phyloP scores from a whole-genome alignment of 2,113 vertebrate genomes.

The Peromyscus leucopus region DNA sequence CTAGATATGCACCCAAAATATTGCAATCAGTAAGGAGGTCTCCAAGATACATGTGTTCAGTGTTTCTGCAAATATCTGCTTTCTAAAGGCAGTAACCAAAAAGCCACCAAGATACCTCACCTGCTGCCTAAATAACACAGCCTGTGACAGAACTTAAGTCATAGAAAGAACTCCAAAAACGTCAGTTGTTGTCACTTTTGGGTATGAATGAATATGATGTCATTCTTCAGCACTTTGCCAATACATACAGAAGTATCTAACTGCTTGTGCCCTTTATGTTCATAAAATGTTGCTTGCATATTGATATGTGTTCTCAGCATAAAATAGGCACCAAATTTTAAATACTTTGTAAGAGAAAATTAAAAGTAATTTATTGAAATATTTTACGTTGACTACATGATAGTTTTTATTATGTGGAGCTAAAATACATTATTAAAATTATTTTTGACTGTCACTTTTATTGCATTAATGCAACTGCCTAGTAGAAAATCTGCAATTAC shows the following conservation, averaged over 20 bases:
- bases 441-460: neutral
- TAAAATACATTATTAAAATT: constrained; percentile 16
- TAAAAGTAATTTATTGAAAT: neutral
- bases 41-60: neutral
- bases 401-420: neutral
- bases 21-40: neutral
- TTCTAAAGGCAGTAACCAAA: neutral
- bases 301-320: neutral
- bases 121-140: neutral
- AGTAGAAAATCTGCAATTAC: neutral
- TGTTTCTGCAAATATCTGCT: neutral
- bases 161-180: constrained; percentile 4
- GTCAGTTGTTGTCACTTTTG: neutral
- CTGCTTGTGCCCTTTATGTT: neutral
- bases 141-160: neutral
- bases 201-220: neutral
- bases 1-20: neutral
- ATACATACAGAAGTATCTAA: neutral
- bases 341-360: neutral
- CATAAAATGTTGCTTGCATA: neutral
- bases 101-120: neutral
- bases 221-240: neutral
- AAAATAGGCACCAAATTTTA: neutral
- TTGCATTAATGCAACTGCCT: neutral
- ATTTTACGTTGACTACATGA: neutral